Evolutionary conservation across 1,140 invertebrate genomes (phyloP).

Genomic region (Ceratitis capitata): DNA sequence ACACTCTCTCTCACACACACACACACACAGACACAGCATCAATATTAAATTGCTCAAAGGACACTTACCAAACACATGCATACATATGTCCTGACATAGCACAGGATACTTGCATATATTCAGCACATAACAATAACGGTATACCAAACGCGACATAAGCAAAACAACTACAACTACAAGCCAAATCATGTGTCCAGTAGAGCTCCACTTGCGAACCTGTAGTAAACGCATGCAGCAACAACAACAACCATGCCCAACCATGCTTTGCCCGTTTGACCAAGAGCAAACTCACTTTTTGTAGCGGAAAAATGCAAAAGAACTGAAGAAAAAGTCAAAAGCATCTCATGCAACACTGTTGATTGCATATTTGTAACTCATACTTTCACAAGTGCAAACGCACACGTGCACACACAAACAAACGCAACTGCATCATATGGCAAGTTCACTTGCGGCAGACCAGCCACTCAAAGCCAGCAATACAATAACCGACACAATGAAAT

Average conservation of each 20-base stretch:
- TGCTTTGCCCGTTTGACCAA: neutral
- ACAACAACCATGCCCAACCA: neutral
- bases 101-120: neutral
- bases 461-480: neutral
- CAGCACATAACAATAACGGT: neutral
- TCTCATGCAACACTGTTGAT: neutral
- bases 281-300: neutral
- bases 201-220: neutral
- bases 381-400: neutral
- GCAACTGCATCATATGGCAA: neutral
- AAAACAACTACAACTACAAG: neutral
- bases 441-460: slow-evolving; percentile 20
- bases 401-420: neutral
- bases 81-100: neutral
- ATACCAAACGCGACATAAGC: neutral
- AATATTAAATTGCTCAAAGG: neutral
- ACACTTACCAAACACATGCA: neutral
- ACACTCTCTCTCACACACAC: neutral
- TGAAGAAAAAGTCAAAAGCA: neutral
- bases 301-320: neutral
- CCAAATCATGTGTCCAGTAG: neutral
- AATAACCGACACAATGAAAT: neutral
- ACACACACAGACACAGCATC: neutral
- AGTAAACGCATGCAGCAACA: neutral
- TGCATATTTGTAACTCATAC: neutral